Base-by-base conservation (phyloP, 1,140 invertebrate genomes). In the Berghia stephanieae region DNA sequence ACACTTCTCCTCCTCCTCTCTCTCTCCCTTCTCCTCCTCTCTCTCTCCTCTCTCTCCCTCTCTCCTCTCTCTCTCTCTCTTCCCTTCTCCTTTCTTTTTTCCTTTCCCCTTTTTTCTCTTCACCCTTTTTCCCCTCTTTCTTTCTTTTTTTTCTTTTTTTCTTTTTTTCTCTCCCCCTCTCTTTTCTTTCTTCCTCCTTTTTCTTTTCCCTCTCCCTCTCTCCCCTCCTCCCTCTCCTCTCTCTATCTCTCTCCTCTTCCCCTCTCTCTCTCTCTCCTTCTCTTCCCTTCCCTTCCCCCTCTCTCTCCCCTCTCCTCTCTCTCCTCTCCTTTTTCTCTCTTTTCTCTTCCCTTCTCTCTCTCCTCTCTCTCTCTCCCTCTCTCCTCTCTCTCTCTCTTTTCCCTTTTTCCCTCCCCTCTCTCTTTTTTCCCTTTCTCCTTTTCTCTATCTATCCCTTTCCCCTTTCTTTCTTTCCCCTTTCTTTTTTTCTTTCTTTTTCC, bases 1-100 rank as follows among this genome's bases (percentile, higher is more conserved):
- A n/a, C n/a, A n/a, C n/a, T n/a, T n/a, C n/a, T n/a, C 52, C 38
- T 75, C 40, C 78, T 75, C 57, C 18, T 66, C 72, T 49, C 66
- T 46, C 24, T 68, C 40, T 10, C 72, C 60, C 18, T 52, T 34
- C 40, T 77, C 77, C 34, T 67, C 66, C 3, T 10, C 55, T 24
- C 16, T 69, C 5, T 57, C 63, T 18, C 31, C 13, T 36, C 75
- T 70, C n/a, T 68, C 34, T 6, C 60, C 55, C 38, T 78, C 70
- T 13, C 24, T n/a, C 43, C 40, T 46, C 36, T 52, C 43, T 63
- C 44, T 63, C 36, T 63, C 34, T 13, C 40, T 38, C 5, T 73
- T 57, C 49, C 57, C 57, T 40, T 52, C 44, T 31, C 18, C 24
- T 5, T 67, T 24, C 36, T 46, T 18, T 57, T 73, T 46, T n/a